Evolutionary conservation across 2,888 invertebrate species (phyloP).

Genomic region (Pristionchus japonicus): DNA sequence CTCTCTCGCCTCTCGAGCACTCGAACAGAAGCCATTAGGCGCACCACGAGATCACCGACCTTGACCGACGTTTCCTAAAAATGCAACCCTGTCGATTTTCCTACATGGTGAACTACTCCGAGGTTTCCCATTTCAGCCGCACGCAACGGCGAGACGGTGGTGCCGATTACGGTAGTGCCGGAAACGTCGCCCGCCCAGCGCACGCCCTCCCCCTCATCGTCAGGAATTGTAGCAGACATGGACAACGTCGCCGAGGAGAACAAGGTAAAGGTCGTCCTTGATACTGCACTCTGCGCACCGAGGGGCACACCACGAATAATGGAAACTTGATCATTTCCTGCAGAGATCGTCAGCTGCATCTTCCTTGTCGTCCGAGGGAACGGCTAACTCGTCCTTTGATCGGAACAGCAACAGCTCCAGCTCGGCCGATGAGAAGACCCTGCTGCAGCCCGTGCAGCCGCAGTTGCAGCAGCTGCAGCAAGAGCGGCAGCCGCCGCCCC

Average conservation of each 20-base stretch:
- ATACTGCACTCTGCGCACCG: background rate
- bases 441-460: background rate
- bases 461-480: background rate
- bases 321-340: background rate
- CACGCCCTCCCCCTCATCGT: constrained; percentile 41
- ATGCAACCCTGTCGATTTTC: background rate
- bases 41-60: background rate
- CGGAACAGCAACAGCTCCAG: background rate
- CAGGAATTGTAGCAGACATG: constrained; percentile 43
- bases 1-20: constrained; percentile 1
- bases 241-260: constrained; percentile 33
- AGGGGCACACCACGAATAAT: background rate
- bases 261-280: background rate
- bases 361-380: constrained; percentile 34
- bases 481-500: constrained; percentile 41
- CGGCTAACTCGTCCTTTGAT: constrained; percentile 45
- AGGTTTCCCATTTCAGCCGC: constrained; percentile 29
- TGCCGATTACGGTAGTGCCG: constrained; percentile 45
- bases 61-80: constrained; percentile 17
- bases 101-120: background rate
- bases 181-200: constrained; percentile 10
- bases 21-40: constrained; percentile 33
- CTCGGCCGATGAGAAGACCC: constrained; percentile 5
- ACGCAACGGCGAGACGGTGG: constrained; percentile 12
- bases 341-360: constrained; percentile 42